Evolutionary conservation across 1,140 invertebrate species (phyloP).

Genomic region (Kradibia gibbosae): DNA sequence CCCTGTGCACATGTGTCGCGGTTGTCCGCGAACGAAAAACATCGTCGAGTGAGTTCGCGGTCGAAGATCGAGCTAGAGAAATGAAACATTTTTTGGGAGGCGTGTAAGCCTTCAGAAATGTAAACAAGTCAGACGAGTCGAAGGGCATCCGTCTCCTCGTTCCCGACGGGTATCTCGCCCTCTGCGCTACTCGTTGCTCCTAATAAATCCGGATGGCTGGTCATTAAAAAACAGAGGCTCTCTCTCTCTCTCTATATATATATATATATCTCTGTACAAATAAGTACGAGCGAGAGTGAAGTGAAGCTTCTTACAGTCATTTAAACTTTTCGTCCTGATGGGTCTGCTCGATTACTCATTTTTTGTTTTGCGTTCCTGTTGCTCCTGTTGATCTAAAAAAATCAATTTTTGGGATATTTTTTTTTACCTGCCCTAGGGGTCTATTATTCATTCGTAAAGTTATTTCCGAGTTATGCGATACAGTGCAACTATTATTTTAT

Average conservation of each 20-base stretch:
- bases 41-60: not conserved
- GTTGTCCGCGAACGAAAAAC: conserved; percentile 1
- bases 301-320: not conserved
- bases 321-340: conserved; percentile 2
- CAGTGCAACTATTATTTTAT: not conserved
- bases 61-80: not conserved
- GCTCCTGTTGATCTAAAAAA: conserved; percentile 33
- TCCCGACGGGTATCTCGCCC: not conserved
- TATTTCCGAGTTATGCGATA: not conserved
- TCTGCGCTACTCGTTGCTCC: not conserved
- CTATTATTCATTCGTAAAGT: not conserved
- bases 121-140: conserved; percentile 30
- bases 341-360: conserved; percentile 36
- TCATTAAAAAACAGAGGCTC: conserved; percentile 3
- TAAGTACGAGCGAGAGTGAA: not conserved
- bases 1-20: not conserved
- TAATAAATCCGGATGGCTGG: not conserved
- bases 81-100: not conserved
- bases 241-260: conserved; percentile 7
- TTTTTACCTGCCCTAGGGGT: no score
- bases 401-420: conserved; percentile 1
- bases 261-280: not conserved
- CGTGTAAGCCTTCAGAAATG: not conserved
- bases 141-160: conserved; percentile 26
- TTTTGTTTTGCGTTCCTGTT: conserved; percentile 30